Evolutionary conservation across 2,888 invertebrate genomes (phyloP).

Genomic region (Unio pictorum): DNA sequence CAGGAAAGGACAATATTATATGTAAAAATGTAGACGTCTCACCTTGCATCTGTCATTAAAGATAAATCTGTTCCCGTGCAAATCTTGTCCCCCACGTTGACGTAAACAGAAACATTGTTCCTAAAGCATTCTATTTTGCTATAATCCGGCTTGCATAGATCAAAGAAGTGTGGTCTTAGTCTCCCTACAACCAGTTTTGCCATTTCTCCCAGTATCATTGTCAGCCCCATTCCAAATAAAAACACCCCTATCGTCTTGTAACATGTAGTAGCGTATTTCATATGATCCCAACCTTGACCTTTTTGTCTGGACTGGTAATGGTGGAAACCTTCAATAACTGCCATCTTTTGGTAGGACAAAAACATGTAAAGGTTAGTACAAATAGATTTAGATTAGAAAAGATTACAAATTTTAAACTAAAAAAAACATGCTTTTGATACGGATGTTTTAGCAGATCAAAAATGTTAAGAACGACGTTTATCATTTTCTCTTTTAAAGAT

Average conservation of each 20-base stretch:
- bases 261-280: background rate
- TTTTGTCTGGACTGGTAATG: background rate
- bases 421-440: too few species aligned
- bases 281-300: background rate
- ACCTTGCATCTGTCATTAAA: conserved; percentile 45
- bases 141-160: conserved; percentile 82
- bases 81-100: conserved; percentile 41
- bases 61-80: conserved; percentile 37
- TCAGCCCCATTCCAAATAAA: conserved; percentile 87
- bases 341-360: background rate
- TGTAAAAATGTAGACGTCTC: background rate
- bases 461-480: too few species aligned
- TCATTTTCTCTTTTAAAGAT: too few species aligned
- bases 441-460: too few species aligned
- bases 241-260: conserved; percentile 72
- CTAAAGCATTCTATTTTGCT: conserved; percentile 8
- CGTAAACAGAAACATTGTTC: background rate
- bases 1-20: too few species aligned
- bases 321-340: background rate
- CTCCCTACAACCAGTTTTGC: conserved; percentile 94
- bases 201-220: conserved; percentile 89
- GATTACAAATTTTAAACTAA: too few species aligned
- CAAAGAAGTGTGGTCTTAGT: conserved; percentile 92
- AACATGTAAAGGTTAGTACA: background rate
- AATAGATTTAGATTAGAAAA: too few species aligned